Evolutionary conservation across 2,888 invertebrate species (phyloP).

Genomic region (Uloborus plumipes): DNA sequence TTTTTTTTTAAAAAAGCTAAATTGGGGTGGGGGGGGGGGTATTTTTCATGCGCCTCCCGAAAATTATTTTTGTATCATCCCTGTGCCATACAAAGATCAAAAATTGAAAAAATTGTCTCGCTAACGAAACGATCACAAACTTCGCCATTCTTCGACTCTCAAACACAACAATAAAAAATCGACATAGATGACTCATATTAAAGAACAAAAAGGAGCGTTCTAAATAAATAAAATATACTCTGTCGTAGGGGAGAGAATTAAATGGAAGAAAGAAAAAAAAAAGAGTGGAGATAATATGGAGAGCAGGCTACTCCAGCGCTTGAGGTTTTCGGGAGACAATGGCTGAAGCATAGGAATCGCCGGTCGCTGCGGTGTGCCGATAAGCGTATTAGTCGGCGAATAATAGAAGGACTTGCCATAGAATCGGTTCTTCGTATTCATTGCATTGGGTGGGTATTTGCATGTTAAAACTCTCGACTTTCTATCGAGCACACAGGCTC

Average conservation of each 20-base stretch:
- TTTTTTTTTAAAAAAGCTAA: no score
- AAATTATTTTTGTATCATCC: no score
- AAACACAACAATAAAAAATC: background rate
- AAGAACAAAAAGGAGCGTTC: slow-evolving; percentile 1
- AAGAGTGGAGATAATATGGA: slow-evolving; percentile 33
- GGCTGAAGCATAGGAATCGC: slow-evolving; percentile 18
- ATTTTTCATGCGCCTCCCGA: no score
- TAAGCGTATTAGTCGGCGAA: slow-evolving; percentile 49
- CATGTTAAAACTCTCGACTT: slow-evolving; percentile 58
- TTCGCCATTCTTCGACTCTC: background rate
- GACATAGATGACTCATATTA: background rate
- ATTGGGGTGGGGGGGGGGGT: no score
- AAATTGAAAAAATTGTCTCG: no score
- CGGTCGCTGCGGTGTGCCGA: slow-evolving; percentile 55
- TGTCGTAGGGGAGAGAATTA: background rate
- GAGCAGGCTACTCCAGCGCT: slow-evolving; percentile 13
- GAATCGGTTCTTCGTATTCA: slow-evolving; percentile 59
- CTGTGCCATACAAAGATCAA: no score
- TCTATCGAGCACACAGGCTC: slow-evolving; percentile 28
- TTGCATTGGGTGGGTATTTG: slow-evolving; percentile 54
- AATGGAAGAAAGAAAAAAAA: background rate
- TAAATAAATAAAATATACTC: slow-evolving; percentile 49
- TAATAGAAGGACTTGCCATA: slow-evolving; percentile 49
- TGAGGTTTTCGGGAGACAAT: slow-evolving; percentile 59
- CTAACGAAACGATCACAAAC: no score